These are phyloP conservation scores for Enteromius fasciolatus DNA, from an alignment of 2,797 vertebrate genomes.

Conservation along the genomic window DNA sequence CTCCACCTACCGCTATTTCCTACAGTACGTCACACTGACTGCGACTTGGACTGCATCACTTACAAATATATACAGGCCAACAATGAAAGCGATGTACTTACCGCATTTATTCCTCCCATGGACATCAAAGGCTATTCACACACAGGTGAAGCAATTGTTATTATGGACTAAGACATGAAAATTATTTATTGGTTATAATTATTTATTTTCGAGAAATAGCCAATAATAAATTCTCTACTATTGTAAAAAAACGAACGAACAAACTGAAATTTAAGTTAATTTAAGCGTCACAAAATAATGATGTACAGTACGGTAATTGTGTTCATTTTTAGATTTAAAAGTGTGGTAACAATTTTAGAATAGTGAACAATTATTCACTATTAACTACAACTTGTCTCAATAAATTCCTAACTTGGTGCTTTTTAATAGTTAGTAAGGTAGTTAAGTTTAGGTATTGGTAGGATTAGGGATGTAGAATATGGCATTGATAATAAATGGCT, in stretches of 20 bases:
- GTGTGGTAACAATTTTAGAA: too few species aligned
- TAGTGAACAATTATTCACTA: too few species aligned
- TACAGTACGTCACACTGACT: constrained; percentile 12
- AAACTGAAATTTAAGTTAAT: not conserved
- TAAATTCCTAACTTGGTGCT: too few species aligned
- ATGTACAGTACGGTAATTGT: too few species aligned
- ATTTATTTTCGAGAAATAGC: not conserved
- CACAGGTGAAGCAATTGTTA: not conserved
- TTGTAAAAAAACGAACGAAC: too few species aligned
- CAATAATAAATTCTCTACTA: not conserved
- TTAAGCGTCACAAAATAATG: not conserved
- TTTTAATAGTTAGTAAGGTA: too few species aligned
- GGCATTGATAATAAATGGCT: too few species aligned
- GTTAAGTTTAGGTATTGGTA: too few species aligned
- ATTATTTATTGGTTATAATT: not conserved
- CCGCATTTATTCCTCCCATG: not conserved
- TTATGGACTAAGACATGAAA: not conserved
- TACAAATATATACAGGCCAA: constrained; percentile 1
- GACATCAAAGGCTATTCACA: not conserved
- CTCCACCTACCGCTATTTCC: constrained; percentile 25
- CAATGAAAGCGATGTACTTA: not conserved
- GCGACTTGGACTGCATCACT: not conserved
- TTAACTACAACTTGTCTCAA: too few species aligned
- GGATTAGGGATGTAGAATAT: too few species aligned
- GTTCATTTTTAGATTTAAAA: not conserved